Evolutionary conservation across 2,888 invertebrate genomes (phyloP).

Genomic region (Drosophila demipolita): DNA sequence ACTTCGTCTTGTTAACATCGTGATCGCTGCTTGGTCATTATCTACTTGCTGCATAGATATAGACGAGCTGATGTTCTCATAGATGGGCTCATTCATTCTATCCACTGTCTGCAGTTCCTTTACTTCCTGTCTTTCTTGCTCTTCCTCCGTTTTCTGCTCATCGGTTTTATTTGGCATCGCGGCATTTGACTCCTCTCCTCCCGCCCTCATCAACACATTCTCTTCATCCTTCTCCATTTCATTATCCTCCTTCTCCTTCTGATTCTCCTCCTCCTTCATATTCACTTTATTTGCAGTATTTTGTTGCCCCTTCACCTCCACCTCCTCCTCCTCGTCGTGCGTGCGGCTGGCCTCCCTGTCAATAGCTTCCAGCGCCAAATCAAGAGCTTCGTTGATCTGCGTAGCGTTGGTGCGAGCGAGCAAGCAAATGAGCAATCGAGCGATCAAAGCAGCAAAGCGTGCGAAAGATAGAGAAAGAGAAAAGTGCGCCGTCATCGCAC

Average conservation of each 20-base stretch:
- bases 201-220: neutral
- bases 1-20: slow-evolving; percentile 47
- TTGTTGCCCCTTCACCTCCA: slow-evolving; percentile 22
- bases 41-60: slow-evolving; percentile 79
- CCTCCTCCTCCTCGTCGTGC: slow-evolving; percentile 40
- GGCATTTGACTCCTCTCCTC: slow-evolving; percentile 11
- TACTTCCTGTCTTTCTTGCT: slow-evolving; percentile 31
- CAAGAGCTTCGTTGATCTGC: slow-evolving; percentile 88
- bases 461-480: slow-evolving; percentile 62
- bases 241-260: neutral
- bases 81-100: slow-evolving; percentile 83
- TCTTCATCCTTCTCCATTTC: neutral
- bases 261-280: neutral
- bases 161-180: slow-evolving; percentile 71
- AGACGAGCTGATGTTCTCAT: slow-evolving; percentile 84
- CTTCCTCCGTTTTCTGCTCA: slow-evolving; percentile 61
- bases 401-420: slow-evolving; percentile 44
- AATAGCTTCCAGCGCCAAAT: slow-evolving; percentile 88
- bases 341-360: slow-evolving; percentile 84
- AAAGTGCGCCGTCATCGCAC: slow-evolving; percentile 62
- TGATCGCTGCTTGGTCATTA: slow-evolving; percentile 63
- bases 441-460: slow-evolving; percentile 57
- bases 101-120: slow-evolving; percentile 21
- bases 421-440: slow-evolving; percentile 50
- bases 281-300: slow-evolving; percentile 21